Conservation (phyloP, 2,888 invertebrate genomes). For the Linnaemya tessellans region DNA sequence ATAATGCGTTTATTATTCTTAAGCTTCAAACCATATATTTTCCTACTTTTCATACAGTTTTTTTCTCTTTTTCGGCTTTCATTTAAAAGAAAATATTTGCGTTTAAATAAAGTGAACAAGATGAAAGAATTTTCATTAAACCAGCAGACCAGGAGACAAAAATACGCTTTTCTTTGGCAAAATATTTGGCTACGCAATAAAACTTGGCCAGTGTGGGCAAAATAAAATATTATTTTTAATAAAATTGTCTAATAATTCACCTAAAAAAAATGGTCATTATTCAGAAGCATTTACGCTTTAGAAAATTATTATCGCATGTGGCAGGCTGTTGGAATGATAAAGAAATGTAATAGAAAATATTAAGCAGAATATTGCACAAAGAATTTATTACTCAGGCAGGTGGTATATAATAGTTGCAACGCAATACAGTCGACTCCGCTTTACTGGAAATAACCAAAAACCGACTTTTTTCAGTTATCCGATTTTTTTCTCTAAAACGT, state of each 20-base stretch:
- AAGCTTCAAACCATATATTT: constrained; percentile 67
- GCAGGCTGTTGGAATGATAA: not conserved
- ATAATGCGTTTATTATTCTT: constrained; percentile 72
- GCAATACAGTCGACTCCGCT: no score
- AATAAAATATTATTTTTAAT: constrained; percentile 55
- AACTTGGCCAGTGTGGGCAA: constrained; percentile 30
- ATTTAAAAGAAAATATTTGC: constrained; percentile 50
- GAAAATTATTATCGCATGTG: no score
- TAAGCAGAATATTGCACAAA: not conserved
- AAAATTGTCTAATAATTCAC: constrained; percentile 70
- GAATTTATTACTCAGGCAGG: no score
- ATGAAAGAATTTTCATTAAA: constrained; percentile 42
- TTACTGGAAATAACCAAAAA: no score
- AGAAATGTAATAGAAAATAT: not conserved
- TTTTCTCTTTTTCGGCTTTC: not conserved
- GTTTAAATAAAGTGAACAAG: constrained; percentile 17
- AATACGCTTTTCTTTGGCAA: not conserved
- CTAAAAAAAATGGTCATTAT: not conserved
- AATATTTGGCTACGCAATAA: not conserved
- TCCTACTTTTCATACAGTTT: constrained; percentile 5
- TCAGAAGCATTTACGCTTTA: not conserved
- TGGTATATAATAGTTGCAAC: no score
- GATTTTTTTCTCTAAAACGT: no score
- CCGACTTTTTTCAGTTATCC: no score
- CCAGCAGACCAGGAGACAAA: not conserved